phyloP scores from a whole-genome alignment of 1,140 invertebrate genomes.

The Leptoteleia sp. region DNA sequence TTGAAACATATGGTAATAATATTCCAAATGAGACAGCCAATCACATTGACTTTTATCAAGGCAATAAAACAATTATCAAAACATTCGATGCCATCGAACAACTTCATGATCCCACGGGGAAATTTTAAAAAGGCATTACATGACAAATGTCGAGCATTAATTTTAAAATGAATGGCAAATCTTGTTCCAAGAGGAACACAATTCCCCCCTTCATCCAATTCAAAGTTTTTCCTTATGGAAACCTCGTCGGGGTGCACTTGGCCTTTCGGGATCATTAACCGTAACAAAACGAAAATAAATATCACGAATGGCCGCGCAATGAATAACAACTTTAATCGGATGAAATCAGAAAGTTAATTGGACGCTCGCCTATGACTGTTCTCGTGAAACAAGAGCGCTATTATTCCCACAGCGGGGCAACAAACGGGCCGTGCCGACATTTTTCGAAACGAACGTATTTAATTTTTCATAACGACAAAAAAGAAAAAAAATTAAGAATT shows the following conservation, averaged over 20 bases:
- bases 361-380: conserved; percentile 21
- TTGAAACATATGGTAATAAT: no score
- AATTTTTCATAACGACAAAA: no score
- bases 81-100: no score
- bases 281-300: conserved; percentile 21
- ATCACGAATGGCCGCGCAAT: conserved; percentile 19
- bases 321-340: conserved; percentile 33
- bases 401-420: conserved; percentile 10
- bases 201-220: not conserved
- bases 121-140: no score
- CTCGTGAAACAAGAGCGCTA: conserved; percentile 18
- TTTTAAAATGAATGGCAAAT: conserved; percentile 17
- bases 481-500: no score
- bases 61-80: no score
- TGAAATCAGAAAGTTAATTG: conserved; percentile 41
- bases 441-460: no score
- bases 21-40: no score
- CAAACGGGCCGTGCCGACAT: no score
- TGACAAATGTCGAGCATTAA: conserved; percentile 11
- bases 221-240: conserved; percentile 1
- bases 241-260: conserved; percentile 5
- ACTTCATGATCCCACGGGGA: no score
- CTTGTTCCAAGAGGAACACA: conserved; percentile 1
- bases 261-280: conserved; percentile 21
- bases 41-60: no score